A percentile compares a stretch with the other conserved stretches of the same genome.
Evolutionary conservation across 1,140 invertebrate genomes (phyloP).

Genomic region (Aphidius gifuensis): DNA sequence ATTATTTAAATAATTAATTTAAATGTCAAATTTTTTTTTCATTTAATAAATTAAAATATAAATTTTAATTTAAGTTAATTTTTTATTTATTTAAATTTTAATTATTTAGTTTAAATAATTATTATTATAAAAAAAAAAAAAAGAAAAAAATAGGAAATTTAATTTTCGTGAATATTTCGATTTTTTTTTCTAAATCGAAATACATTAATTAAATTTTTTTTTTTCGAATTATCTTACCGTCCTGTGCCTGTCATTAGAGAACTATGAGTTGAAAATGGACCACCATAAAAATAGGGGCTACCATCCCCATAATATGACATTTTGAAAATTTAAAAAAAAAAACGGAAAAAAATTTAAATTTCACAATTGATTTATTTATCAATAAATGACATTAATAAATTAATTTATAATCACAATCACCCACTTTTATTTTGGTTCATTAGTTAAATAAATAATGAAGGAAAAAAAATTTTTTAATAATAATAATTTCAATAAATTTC

Average conservation of each 20-base stretch:
- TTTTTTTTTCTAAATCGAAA: not conserved
- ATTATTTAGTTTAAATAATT: too few relatives aligned
- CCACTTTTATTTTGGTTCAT: too few relatives aligned
- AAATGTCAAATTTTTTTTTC: too few relatives aligned
- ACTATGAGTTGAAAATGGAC: slow-evolving; percentile 48
- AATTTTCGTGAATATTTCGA: not conserved
- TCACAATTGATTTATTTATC: not conserved
- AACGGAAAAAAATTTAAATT: slow-evolving; percentile 1
- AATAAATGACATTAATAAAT: too few relatives aligned
- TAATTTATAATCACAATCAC: too few relatives aligned
- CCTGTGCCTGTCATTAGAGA: slow-evolving; percentile 49
- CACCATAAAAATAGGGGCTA: slow-evolving; percentile 43
- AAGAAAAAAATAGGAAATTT: not conserved
- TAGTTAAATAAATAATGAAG: too few relatives aligned
- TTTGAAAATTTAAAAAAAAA: slow-evolving; percentile 7
- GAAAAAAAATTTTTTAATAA: too few relatives aligned
- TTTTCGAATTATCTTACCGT: slow-evolving; percentile 41
- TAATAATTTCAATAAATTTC: too few relatives aligned
- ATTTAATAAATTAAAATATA: too few relatives aligned
- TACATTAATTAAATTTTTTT: not conserved
- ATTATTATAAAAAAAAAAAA: too few relatives aligned
- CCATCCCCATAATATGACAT: slow-evolving; percentile 50
- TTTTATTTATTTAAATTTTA: not conserved
- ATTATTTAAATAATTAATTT: too few relatives aligned
- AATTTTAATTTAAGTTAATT: too few relatives aligned